Conservation (phyloP, 1,140 invertebrate species). For the Ceratina calcarata region DNA sequence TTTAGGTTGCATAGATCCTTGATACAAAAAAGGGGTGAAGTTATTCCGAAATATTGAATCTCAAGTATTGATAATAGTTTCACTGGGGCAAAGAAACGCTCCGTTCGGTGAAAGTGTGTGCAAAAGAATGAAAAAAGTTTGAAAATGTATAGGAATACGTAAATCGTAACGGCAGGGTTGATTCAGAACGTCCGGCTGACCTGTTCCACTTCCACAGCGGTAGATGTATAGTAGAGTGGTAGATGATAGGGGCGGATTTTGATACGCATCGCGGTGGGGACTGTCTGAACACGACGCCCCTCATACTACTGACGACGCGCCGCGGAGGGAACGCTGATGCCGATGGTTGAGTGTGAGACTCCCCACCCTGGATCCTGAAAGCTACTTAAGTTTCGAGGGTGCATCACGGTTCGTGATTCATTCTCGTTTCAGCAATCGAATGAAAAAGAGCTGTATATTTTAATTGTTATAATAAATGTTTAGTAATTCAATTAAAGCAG, state of each 20-base stretch:
- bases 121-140: conserved; percentile 23
- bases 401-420: not conserved
- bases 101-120: not conserved
- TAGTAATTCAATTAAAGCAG: too few species aligned
- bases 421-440: conserved; percentile 3
- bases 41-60: not conserved
- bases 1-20: too few species aligned
- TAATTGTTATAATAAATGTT: too few species aligned
- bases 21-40: too few species aligned
- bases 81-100: not conserved
- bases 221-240: not conserved
- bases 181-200: conserved; percentile 40
- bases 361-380: not conserved
- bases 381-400: conserved; percentile 20
- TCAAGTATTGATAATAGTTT: not conserved
- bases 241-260: not conserved
- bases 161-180: conserved; percentile 29
- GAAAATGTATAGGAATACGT: conserved; percentile 18
- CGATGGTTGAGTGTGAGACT: not conserved
- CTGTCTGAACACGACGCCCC: conserved; percentile 15
- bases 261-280: conserved; percentile 16
- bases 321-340: not conserved
- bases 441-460: not conserved
- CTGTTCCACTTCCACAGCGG: conserved; percentile 32
- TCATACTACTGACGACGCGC: not conserved